Evolutionary conservation across 2,113 vertebrate species (phyloP).

Genomic region (Sander vitreus): DNA sequence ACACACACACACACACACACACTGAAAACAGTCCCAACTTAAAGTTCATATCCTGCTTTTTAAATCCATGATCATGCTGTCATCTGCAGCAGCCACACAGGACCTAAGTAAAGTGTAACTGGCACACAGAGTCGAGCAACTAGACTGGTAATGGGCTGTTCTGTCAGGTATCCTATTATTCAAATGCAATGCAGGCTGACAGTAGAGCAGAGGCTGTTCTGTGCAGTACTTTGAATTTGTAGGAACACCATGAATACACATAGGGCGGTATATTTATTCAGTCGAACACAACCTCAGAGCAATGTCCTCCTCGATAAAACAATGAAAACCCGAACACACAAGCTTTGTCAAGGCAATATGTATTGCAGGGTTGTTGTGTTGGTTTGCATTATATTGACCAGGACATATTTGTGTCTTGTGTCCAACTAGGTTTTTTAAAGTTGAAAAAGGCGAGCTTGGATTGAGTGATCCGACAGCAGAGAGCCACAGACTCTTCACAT

Average conservation of each 20-base stretch:
- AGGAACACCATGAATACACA: neutral
- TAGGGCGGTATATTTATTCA: constrained; percentile 5
- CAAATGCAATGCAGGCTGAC: constrained; percentile 28
- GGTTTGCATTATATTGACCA: constrained; percentile 1
- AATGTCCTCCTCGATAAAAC: neutral
- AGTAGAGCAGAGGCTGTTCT: constrained; percentile 9
- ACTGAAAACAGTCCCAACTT: neutral
- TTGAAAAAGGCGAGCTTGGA: constrained; percentile 11
- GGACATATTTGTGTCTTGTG: constrained; percentile 14
- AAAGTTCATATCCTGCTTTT: neutral
- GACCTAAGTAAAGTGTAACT: neutral
- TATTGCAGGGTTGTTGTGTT: neutral
- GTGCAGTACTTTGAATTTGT: neutral
- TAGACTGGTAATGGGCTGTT: neutral
- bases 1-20: neutral
- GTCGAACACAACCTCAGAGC: constrained; percentile 1
- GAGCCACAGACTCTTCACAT: constrained; percentile 59
- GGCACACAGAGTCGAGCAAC: neutral
- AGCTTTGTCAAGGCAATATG: neutral
- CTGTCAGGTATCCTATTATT: constrained; percentile 32
- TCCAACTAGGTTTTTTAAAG: constrained; percentile 17
- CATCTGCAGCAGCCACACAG: neutral
- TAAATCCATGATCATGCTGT: neutral
- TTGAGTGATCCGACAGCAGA: constrained; percentile 49
- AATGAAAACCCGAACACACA: too few relatives aligned